Evolutionary conservation across 1,140 invertebrate genomes (phyloP).

Genomic region (Sminthurinus signatus): DNA sequence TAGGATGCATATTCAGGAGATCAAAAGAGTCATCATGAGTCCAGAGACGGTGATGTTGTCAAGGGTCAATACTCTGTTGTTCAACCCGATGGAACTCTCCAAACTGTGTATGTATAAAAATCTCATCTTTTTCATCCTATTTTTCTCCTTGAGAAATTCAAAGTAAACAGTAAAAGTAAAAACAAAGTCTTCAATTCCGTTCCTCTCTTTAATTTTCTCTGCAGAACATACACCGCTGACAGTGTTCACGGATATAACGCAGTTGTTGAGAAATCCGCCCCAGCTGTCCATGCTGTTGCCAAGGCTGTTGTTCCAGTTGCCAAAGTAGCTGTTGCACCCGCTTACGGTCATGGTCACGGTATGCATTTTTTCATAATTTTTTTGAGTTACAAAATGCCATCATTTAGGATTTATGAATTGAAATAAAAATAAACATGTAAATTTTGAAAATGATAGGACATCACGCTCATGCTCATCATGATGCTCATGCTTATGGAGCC

Average conservation of each 20-base stretch:
- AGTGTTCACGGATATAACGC: constrained; percentile 15
- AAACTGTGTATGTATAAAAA: constrained; percentile 40
- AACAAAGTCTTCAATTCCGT: too few species aligned
- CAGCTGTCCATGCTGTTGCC: constrained; percentile 12
- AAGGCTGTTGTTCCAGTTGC: not conserved
- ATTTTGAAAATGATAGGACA: too few species aligned
- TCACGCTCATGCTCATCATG: too few species aligned
- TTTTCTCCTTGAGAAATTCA: not conserved
- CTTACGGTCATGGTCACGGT: constrained; percentile 1
- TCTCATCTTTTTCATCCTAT: constrained; percentile 45
- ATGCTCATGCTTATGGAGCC: not conserved
- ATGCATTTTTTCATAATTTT: too few species aligned
- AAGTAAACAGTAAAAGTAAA: not conserved
- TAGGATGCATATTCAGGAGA: too few species aligned
- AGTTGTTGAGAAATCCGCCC: constrained; percentile 15
- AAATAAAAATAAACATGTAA: too few species aligned
- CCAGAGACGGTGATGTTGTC: constrained; percentile 47
- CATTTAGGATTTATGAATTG: too few species aligned
- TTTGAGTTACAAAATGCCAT: too few species aligned
- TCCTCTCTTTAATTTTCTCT: too few species aligned
- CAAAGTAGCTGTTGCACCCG: not conserved
- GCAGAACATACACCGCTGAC: constrained; percentile 15
- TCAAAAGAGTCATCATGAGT: constrained; percentile 50
- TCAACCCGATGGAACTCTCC: constrained; percentile 38
- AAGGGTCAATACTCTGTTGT: constrained; percentile 45